Evolutionary conservation across 2,888 invertebrate genomes (phyloP).

Genomic region (Leptopterna dolabrata): DNA sequence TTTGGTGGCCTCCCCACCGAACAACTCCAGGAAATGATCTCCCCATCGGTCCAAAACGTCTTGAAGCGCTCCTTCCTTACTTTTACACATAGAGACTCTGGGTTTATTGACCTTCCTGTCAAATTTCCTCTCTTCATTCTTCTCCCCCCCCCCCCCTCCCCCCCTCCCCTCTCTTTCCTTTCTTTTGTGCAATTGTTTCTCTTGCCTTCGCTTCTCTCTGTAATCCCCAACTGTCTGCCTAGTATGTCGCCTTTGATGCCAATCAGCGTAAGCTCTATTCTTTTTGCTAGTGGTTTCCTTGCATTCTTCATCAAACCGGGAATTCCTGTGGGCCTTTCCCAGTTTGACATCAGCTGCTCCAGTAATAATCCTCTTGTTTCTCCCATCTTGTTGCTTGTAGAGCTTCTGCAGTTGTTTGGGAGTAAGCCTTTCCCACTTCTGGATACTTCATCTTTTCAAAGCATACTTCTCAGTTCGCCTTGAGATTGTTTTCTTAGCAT

Average conservation of each 20-base stretch:
- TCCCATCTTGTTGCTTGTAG: neutral
- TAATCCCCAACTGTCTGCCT: neutral
- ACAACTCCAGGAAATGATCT: too few relatives aligned
- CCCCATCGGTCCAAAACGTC: too few relatives aligned
- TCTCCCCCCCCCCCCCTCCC: neutral
- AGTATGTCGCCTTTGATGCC: neutral
- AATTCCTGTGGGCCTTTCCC: neutral
- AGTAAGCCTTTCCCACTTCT: neutral
- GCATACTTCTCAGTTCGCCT: too few relatives aligned
- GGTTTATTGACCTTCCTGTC: too few relatives aligned
- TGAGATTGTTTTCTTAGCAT: neutral
- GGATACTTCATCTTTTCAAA: neutral
- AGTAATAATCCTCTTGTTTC: neutral
- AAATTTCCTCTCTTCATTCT: neutral
- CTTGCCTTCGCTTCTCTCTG: neutral
- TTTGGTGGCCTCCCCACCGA: too few relatives aligned
- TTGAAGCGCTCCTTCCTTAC: too few relatives aligned
- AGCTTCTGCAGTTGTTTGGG: neutral
- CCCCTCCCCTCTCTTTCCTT: neutral
- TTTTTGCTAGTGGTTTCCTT: too few relatives aligned
- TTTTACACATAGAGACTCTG: too few relatives aligned
- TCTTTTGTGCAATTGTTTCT: neutral
- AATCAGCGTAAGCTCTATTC: neutral
- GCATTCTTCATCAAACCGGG: neutral
- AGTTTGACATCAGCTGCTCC: neutral